Base-by-base conservation (phyloP, 64 coral and sea anemone species). In the Pocillopora verrucosa region DNA sequence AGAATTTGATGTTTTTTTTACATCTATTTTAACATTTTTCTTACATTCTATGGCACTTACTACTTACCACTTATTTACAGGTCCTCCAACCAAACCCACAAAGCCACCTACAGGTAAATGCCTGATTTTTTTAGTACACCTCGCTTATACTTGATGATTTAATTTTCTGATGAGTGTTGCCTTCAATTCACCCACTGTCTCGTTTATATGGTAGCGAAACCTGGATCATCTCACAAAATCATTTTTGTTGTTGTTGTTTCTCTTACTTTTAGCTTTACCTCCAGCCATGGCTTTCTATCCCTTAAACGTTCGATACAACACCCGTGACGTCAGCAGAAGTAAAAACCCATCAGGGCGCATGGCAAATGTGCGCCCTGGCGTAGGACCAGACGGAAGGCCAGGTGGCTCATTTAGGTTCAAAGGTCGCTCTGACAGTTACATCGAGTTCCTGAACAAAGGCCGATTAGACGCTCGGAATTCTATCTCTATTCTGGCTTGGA, bases 401-500 rank as follows among this genome's bases (percentile, higher is more conserved):
- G 90, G 90, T 41, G 90, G 90, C 14, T 87, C 90, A 67, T 56
- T 92, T 41, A 87, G 84, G 58, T 92, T 92, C 22, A 92, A 92
- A 56, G 90, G 90, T 65, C 90, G 90, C 56, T 64, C 61, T 16
- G 83, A 92, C 90, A 92, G 90, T 61, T 92, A 92, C 67, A 92
- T 92, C 6, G 88, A 97, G 45, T 97, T 97, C 70, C 95, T 88
- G 0, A 97, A 97, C 45, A 86, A 83, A n/a, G 95, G 95, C 19
- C 89, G 76, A 14, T 77, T 97, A 3, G 87, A 90, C 73, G 89
- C 95, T 24, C 78, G 87, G 14, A 88, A 90, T 16, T 97, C 95
- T n/a, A 97, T 97, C 34, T 94, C 95, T 24, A 92, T 97, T 60
- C 61, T 94, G 10, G 92, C 95, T 20, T 97, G 95, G 95, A 91